These are phyloP conservation scores for Ichneumoninae sp. DNA, from an alignment of 2,888 invertebrate species.

Conservation along the genomic window DNA sequence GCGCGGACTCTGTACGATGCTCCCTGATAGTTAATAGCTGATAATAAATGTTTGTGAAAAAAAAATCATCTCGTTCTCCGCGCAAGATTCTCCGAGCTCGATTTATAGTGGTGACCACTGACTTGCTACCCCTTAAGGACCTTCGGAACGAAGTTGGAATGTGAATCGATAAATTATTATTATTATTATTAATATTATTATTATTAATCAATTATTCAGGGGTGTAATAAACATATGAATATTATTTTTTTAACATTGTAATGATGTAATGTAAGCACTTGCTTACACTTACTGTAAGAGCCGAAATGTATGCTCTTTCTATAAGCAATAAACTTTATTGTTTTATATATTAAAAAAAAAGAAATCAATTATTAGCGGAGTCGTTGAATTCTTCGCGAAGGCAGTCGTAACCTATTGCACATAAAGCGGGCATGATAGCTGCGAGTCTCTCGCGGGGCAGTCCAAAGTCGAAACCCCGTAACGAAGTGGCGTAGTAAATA, in stretches of 20 bases:
- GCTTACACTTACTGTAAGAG: no score
- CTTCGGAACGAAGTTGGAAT: background rate
- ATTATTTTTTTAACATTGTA: no score
- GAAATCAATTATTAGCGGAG: background rate
- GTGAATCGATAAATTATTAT: background rate
- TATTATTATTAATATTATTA: background rate
- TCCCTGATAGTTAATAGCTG: slow-evolving; percentile 5
- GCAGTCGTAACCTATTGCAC: background rate
- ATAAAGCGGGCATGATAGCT: background rate
- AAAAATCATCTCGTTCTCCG: background rate
- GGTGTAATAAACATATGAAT: no score
- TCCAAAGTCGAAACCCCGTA: slow-evolving; percentile 65
- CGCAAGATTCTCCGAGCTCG: background rate
- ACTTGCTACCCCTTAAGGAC: background rate
- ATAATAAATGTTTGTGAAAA: background rate
- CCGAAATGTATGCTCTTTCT: no score
- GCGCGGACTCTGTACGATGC: background rate
- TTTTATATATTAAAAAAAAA: no score
- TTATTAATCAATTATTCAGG: background rate
- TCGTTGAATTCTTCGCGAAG: background rate
- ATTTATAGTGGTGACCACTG: background rate
- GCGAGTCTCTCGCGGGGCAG: slow-evolving; percentile 15
- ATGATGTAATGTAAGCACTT: no score
- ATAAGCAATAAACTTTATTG: no score
- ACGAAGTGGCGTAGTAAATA: slow-evolving; percentile 81